Percentiles rank a stretch among this genome's conserved stretches.
Conservation (phyloP, 2,797 vertebrate species). For the Argentina silus region DNA sequence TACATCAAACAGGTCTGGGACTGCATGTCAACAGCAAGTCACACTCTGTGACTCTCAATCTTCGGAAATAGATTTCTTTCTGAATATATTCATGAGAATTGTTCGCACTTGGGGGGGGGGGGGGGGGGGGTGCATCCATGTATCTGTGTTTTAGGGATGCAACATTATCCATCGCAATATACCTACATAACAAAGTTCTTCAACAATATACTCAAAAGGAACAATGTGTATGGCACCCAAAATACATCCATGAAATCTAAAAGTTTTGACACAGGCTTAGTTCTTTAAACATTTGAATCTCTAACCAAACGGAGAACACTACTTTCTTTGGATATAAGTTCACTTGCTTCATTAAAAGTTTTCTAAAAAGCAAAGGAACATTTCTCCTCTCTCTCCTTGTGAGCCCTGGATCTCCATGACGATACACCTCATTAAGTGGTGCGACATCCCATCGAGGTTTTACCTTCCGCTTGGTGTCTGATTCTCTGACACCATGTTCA, state of each 20-base stretch:
- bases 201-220: no score
- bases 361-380: conserved; percentile 44
- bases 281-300: no score
- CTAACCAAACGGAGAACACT: not conserved
- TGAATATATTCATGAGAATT: conserved; percentile 6
- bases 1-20: conserved; percentile 31
- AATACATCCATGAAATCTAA: no score
- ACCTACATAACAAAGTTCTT: not conserved
- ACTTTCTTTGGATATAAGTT: conserved; percentile 54
- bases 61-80: conserved; percentile 6
- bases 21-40: conserved; percentile 26
- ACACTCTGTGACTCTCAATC: conserved; percentile 28
- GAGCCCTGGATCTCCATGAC: conserved; percentile 52
- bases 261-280: no score
- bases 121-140: not conserved
- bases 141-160: not conserved
- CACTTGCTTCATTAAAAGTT: conserved; percentile 75
- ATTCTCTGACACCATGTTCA: conserved; percentile 28
- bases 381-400: not conserved
- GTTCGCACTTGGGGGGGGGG: not conserved
- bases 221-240: no score
- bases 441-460: conserved; percentile 53
- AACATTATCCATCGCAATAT: not conserved
- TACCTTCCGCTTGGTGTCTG: no score
- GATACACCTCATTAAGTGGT: conserved; percentile 66